A percentile compares a stretch with the other conserved stretches of the same genome.
These are phyloP conservation scores for Craniophora ligustri DNA, from an alignment of 2,888 invertebrate genomes.

Conservation along the genomic window DNA sequence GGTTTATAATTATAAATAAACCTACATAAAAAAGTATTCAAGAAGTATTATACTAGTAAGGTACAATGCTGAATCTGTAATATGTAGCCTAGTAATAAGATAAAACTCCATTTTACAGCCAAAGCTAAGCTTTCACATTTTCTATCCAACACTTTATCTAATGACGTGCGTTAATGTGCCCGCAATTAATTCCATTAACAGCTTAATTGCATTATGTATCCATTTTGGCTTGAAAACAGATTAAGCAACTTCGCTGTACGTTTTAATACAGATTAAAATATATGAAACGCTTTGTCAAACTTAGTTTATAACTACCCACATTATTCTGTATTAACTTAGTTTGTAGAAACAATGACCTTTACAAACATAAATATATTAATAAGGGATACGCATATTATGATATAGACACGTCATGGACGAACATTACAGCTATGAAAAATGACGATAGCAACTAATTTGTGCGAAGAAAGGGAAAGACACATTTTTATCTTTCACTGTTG, in stretches of 20 bases:
- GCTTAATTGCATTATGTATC: conserved; percentile 51
- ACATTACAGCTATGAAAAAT: too few species aligned
- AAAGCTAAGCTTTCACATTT: conserved; percentile 19
- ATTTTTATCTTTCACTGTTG: too few species aligned
- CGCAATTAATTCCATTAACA: conserved; percentile 53
- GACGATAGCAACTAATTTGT: too few species aligned
- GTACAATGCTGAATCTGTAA: too few species aligned
- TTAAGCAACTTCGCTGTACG: conserved; percentile 31
- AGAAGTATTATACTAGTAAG: too few species aligned
- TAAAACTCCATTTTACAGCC: too few species aligned
- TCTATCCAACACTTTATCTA: conserved; percentile 49
- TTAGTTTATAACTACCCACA: conserved; percentile 31
- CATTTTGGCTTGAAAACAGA: conserved; percentile 44
- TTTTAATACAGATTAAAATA: conserved; percentile 41
- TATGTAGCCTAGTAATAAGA: too few species aligned
- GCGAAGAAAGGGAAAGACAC: too few species aligned
- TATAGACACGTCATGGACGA: too few species aligned
- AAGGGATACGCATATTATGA: too few species aligned
- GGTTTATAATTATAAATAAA: too few species aligned
- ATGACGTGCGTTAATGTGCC: conserved; percentile 49
- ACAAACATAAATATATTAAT: conserved; percentile 8
- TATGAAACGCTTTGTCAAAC: conserved; percentile 30
- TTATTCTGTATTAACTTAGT: conserved; percentile 16
- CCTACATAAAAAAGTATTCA: too few species aligned
- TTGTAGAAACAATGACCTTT: conserved; percentile 11